Evolutionary conservation across 2,113 vertebrate genomes (phyloP), one percentile per base, ranked within the genome.

Genomic region (Rhabdomys dilectus): DNA sequence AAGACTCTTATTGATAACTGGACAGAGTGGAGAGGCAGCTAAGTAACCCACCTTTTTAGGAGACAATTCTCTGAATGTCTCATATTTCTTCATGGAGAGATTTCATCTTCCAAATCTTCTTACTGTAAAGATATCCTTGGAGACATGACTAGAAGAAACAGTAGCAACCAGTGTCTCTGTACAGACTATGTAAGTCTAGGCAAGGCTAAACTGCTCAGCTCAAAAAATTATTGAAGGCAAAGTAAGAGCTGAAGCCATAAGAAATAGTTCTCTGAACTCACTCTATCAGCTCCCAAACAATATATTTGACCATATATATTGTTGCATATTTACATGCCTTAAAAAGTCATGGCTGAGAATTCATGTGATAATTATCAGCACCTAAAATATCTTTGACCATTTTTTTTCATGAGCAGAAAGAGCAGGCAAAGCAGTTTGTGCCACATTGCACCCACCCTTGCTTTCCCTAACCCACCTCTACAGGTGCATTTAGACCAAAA

Each of bases 221-320:
- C n/a, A 26, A 36, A 78, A 88, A 77, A 81, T 62, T 80, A 53
- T 9, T 77, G 22, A 94, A 90, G 34, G 11, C 72, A 29, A 90
- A 7, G 34, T 31, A 51, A 24, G 64, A 91, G 9, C n/a, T n/a
- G n/a, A 85, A 86, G 53, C 7, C 45, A 94, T 75, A 84, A 91
- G 92, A 92, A 70, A 75, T 60, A 75, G 2, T 88, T 80, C 39
- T 91, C 39, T 64, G 90, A 45, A 90, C 92, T 94, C 85, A 85
- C 93, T 62, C 16, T 11, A 64, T 64, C 9, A 24, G 10, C 45
- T 88, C 64, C 76, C 53, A 96, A 31, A 51, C 60, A 70, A 58
- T 45, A 82, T 87, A 73, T 58, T n/a, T 82, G 89, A 89, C 24
- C 36, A 3, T 91, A 31, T 72, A 3, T 68, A 3, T 68, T 21